These are phyloP conservation scores for Lasioglossum pauxillum DNA, from an alignment of 2,888 invertebrate species.

Conservation along the genomic window DNA sequence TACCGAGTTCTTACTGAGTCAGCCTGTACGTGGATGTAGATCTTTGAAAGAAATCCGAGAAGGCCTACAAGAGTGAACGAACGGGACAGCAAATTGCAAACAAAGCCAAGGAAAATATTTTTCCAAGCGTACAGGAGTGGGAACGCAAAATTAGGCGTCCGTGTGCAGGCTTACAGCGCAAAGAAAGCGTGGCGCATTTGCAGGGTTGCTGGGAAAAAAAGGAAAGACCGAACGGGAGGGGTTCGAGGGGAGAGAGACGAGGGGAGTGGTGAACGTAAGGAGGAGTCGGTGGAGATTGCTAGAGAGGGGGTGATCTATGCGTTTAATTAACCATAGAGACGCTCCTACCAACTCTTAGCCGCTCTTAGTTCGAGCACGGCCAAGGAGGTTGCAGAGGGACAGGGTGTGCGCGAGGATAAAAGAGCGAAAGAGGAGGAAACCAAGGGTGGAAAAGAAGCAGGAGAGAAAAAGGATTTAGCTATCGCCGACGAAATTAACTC, in stretches of 20 bases:
- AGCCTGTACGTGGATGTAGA: too few relatives aligned
- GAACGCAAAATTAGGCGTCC: slow-evolving; percentile 55
- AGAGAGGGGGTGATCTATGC: slow-evolving; percentile 82
- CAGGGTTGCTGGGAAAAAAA: slow-evolving; percentile 55
- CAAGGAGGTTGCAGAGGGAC: slow-evolving; percentile 60
- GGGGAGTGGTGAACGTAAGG: slow-evolving; percentile 52
- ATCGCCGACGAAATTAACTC: slow-evolving; percentile 82
- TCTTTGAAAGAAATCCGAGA: background rate
- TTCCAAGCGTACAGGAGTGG: slow-evolving; percentile 59
- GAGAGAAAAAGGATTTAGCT: slow-evolving; percentile 72
- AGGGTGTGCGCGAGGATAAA: slow-evolving; percentile 54
- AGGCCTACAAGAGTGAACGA: background rate
- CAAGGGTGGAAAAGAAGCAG: slow-evolving; percentile 34
- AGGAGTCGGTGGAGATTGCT: slow-evolving; percentile 67
- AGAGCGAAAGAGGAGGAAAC: slow-evolving; percentile 38
- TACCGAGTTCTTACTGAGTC: too few relatives aligned
- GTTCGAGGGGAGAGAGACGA: background rate
- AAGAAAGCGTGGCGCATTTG: slow-evolving; percentile 71
- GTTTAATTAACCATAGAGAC: slow-evolving; percentile 84
- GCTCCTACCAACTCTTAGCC: slow-evolving; percentile 81
- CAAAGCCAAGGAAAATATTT: slow-evolving; percentile 16
- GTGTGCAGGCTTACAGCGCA: slow-evolving; percentile 71
- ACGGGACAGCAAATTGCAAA: background rate
- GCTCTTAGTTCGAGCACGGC: slow-evolving; percentile 80
- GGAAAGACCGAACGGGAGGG: slow-evolving; percentile 33